Conservation (phyloP, 2,797 vertebrate genomes). For the Spinibarbus caldwelli region DNA sequence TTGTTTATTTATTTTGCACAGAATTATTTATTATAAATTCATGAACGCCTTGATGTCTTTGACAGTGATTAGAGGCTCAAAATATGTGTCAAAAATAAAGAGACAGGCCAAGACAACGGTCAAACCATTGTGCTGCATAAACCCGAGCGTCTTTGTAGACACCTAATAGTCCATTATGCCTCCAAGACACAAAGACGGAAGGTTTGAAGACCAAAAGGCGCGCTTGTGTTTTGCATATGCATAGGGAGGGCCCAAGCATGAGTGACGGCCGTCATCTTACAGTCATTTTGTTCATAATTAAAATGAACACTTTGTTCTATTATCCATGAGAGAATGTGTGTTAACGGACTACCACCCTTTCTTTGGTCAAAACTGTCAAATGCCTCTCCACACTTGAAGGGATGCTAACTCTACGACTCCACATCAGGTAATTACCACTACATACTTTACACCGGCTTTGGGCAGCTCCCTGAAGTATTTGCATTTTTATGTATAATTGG, state of each 20-base stretch:
- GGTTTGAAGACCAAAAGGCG: conserved; percentile 68
- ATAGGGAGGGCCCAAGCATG: conserved; percentile 40
- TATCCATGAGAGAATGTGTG: conserved; percentile 79
- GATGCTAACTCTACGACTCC: conserved; percentile 65
- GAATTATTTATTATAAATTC: conserved; percentile 43
- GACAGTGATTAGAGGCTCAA: conserved; percentile 68
- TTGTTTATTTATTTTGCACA: not conserved
- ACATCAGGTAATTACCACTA: conserved; percentile 79
- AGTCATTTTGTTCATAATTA: conserved; percentile 85
- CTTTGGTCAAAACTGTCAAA: conserved; percentile 72
- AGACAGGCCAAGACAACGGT: conserved; percentile 66
- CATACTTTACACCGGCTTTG: conserved; percentile 61
- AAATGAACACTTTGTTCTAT: conserved; percentile 83
- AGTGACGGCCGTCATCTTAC: conserved; percentile 69
- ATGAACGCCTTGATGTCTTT: conserved; percentile 66
- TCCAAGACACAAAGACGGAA: conserved; percentile 75
- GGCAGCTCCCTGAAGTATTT: conserved; percentile 67
- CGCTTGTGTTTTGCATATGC: conserved; percentile 78
- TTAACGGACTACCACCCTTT: conserved; percentile 72
- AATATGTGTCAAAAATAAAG: conserved; percentile 44
- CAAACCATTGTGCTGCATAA: conserved; percentile 71
- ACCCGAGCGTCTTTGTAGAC: conserved; percentile 58
- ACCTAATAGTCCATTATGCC: conserved; percentile 82
- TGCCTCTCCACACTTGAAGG: conserved; percentile 63
- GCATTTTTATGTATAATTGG: conserved; percentile 76